A percentile compares a stretch with the other conserved stretches of the same genome.
phyloP scores from a whole-genome alignment of 2,113 vertebrate genomes.

The Sterna hirundo region DNA sequence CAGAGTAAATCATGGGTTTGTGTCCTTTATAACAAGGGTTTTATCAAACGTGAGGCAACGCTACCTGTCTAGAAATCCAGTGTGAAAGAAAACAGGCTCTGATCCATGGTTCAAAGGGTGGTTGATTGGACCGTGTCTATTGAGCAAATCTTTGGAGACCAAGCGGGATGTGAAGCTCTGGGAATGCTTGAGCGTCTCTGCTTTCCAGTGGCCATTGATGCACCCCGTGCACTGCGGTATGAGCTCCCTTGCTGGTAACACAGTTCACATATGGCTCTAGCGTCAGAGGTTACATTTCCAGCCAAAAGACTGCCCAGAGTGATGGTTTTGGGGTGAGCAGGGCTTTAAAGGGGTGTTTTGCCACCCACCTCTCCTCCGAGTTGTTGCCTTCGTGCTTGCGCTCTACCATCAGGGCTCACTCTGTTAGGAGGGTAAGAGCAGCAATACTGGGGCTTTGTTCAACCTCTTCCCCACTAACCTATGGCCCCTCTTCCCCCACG shows the following conservation, averaged over 20 bases:
- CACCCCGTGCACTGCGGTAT: not conserved
- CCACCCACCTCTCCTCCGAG: not conserved
- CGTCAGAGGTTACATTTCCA: not conserved
- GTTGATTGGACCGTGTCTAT: accelerated
- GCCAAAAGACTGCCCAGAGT: not conserved
- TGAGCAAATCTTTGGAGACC: not conserved
- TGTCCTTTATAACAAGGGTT: constrained; percentile 71
- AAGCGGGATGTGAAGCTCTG: not conserved
- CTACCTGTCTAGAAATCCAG: constrained; percentile 55
- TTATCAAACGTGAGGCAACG: constrained; percentile 56
- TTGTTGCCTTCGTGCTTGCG: accelerated
- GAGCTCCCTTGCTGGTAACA: constrained; percentile 4
- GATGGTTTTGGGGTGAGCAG: not conserved
- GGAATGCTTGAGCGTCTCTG: not conserved
- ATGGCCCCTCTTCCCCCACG: accelerated
- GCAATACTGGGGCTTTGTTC: not conserved
- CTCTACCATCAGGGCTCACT: not conserved
- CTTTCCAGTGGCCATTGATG: not conserved
- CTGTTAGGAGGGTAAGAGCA: not conserved
- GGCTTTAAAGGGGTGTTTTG: not conserved
- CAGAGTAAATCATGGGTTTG: constrained; percentile 74
- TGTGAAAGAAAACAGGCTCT: not conserved
- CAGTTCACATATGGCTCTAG: not conserved
- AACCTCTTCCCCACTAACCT: not conserved
- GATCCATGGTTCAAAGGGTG: not conserved